Conservation (phyloP, 2,797 vertebrate genomes). For the Catamblyrhynchus diadema region DNA sequence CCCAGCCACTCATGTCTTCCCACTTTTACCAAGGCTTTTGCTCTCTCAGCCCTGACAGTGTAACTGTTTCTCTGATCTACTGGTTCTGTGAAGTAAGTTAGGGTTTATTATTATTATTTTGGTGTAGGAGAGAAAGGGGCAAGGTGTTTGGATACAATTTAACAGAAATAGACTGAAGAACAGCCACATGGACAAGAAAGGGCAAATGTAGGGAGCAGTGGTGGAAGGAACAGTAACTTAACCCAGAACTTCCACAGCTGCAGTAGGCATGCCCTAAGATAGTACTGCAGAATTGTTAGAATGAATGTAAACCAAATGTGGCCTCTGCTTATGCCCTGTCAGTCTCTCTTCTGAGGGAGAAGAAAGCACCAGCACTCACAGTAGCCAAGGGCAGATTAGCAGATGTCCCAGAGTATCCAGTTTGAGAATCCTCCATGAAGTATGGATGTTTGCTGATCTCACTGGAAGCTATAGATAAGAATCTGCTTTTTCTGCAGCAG, state of each 20-base stretch:
- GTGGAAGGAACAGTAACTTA: background rate
- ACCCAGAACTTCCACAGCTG: background rate
- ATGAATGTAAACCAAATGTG: background rate
- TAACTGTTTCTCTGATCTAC: background rate
- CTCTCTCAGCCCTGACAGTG: background rate
- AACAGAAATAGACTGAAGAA: background rate
- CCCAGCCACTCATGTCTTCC: background rate
- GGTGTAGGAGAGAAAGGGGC: background rate
- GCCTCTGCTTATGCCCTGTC: background rate
- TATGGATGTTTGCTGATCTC: background rate
- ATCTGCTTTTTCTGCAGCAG: constrained; percentile 19
- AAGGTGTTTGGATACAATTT: background rate
- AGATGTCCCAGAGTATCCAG: background rate
- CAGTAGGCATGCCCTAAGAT: background rate
- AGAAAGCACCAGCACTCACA: background rate
- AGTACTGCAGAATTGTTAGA: background rate
- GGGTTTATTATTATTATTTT: background rate
- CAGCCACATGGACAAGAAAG: background rate
- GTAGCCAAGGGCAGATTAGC: background rate
- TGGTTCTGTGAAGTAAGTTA: background rate
- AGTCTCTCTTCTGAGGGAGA: background rate
- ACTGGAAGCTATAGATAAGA: constrained; percentile 16
- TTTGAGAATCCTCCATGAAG: background rate
- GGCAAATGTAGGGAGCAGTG: background rate
- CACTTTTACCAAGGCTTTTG: background rate